Evolutionary conservation across 2,888 invertebrate genomes (phyloP), one percentile per base, ranked within the genome.

Genomic region (Latrodectus hesperus): DNA sequence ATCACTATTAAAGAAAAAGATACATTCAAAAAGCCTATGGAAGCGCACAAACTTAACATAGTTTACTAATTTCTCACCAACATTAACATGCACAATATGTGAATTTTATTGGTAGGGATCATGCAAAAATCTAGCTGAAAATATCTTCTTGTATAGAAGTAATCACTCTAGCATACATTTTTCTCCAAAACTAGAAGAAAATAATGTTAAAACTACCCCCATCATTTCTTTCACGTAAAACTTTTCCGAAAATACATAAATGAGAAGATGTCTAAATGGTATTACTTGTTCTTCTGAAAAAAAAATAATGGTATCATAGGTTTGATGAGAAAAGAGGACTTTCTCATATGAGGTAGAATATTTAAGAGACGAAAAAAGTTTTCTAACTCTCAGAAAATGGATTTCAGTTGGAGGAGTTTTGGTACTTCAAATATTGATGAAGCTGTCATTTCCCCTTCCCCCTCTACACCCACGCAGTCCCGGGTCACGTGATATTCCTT

Each of bases 351-450:
- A 38, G 38, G 38, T 38, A 38, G 38, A 38, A 38, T 38, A 38
- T 38, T 6, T 38, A 38, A 60, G 60, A 14, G 55, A 60, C 6
- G 60, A 60, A 60, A 38, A 38, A 38, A 38, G 1, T 38, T 38
- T 38, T 11, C 60, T n/a, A 60, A 60, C 60, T 60, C 60, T n/a
- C 6, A 60, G 60, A 60, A 60, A 60, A 60, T 60, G 60, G 60
- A 60, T 60, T 60, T 60, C 60, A 60, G 38, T 38, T 38, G 38
- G 38, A 38, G 38, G 38, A 38, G 38, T 38, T 60, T 60, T 60
- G 60, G 60, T 60, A 60, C 60, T 60, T n/a, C 60, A 60, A 60
- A 60, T 60, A 60, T 60, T 60, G 60, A 60, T 60, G 60, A 60
- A 60, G 60, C 60, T 60, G 60, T 60, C 60, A n/a, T 60, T 55